Evolutionary conservation across 1,140 invertebrate species (phyloP), one percentile per base, ranked within the genome.

Genomic region (Drosophila mayri): DNA sequence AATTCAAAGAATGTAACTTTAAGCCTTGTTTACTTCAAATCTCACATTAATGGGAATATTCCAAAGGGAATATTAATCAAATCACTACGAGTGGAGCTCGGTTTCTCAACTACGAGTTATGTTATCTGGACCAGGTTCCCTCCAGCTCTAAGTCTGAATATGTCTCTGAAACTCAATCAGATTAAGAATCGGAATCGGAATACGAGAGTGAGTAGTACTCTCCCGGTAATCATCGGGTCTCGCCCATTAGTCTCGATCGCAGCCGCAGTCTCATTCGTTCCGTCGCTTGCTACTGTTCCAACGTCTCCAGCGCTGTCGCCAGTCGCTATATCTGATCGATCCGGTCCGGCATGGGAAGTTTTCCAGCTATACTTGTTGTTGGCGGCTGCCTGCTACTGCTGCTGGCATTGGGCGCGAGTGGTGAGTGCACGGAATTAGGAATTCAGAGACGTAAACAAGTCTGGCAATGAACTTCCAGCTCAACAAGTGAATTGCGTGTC

Each of bases 391-490:
- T 54, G 32, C 32, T 54, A 50, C 55, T 83, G 79, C 49, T 60
- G 55, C 52, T 85, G 81, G 62, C 81, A 78, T 73, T 90, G 76
- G 62, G 65, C 41, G 66, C 47, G 52, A 43, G 66, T 63, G 84
- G 85, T 88, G 64, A 68, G 65, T 74, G 57, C 46, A 50, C 37
- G 55, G 44, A 58, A 46, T 43, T 57, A 12, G 47, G 35, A 44
- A 55, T 38, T 55, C 14, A 25, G 52, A 55, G 52, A 25, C 49
- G 58, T 66, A 84, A 83, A 74, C 67, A 63, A 43, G 73, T 77
- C 65, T 57, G 41, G 44, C 50, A 43, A 20, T 80, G 60, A 73
- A 62, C 62, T 60, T 75, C 14, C 50, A 88, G 85, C 62, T 25
- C 76, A 81, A 37, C 44, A 22, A n/a, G 12, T 59, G 3, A 64